These are phyloP conservation scores for Ridgeia piscesae DNA, from an alignment of 1,140 invertebrate genomes.

Conservation along the genomic window DNA sequence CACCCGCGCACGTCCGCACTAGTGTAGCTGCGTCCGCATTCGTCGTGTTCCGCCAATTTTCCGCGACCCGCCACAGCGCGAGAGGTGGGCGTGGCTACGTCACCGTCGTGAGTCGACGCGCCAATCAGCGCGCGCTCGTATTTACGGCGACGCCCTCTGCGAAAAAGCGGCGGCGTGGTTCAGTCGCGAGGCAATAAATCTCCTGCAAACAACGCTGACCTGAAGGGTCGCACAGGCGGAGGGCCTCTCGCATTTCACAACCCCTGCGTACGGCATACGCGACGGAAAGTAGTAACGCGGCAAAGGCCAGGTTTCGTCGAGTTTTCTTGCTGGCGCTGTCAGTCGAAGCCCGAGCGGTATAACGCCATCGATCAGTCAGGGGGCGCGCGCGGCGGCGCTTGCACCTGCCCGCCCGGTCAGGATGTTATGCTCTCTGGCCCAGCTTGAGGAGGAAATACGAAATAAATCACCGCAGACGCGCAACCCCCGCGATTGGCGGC, in stretches of 20 bases:
- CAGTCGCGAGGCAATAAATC: not conserved
- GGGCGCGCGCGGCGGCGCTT: not conserved
- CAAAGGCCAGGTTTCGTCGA: not conserved
- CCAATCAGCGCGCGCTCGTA: not conserved
- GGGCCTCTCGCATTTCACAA: not conserved
- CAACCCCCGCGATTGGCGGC: not conserved
- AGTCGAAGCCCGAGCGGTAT: not conserved
- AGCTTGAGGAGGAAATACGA: not conserved
- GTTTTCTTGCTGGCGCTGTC: not conserved
- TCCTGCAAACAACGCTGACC: not conserved
- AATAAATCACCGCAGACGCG: not conserved
- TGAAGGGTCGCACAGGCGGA: not conserved
- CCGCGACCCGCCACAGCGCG: not conserved
- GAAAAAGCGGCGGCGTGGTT: not conserved
- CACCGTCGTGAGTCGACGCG: not conserved
- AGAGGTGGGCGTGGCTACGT: not conserved
- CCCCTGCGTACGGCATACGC: not conserved
- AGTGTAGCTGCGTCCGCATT: not conserved
- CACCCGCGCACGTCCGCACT: not conserved
- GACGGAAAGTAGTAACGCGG: not conserved
- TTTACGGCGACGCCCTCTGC: not conserved
- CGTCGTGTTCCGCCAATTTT: not conserved
- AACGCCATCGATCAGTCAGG: not conserved
- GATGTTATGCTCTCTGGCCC: not conserved
- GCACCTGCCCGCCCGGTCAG: not conserved